Evolutionary conservation across 92 coral and sea anemone genomes (phyloP).

Genomic region (Palythoa grandis): DNA sequence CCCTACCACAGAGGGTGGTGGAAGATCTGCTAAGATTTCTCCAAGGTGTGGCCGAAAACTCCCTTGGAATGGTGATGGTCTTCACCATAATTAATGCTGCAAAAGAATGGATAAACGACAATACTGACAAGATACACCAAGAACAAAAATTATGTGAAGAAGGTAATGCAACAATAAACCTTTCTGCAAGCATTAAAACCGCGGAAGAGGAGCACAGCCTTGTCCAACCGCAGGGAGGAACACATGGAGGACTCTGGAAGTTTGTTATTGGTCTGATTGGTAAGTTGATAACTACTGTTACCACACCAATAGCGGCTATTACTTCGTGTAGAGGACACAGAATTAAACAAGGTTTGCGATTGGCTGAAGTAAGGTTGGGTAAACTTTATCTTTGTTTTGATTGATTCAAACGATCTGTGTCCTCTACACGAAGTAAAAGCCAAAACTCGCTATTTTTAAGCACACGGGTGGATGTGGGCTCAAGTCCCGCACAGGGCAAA

Average conservation of each 20-base stretch:
- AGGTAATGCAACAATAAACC: neutral
- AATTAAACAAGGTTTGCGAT: too few relatives aligned
- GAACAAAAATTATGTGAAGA: constrained; percentile 31
- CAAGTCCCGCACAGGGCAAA: too few relatives aligned
- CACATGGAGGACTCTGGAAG: constrained; percentile 67
- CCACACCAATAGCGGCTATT: too few relatives aligned
- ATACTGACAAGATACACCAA: constrained; percentile 22
- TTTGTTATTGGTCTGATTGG: constrained; percentile 88
- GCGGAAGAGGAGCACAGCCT: constrained; percentile 15
- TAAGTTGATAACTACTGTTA: neutral
- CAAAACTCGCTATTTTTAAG: too few relatives aligned
- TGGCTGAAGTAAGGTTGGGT: too few relatives aligned
- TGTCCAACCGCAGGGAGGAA: constrained; percentile 41
- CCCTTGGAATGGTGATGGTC: constrained; percentile 82
- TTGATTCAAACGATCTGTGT: too few relatives aligned
- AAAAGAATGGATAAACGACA: constrained; percentile 70
- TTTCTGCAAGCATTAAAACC: neutral
- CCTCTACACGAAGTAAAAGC: too few relatives aligned
- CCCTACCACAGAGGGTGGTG: constrained; percentile 57
- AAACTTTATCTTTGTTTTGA: too few relatives aligned
- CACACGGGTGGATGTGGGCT: too few relatives aligned
- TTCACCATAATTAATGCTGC: constrained; percentile 72
- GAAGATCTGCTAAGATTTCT: constrained; percentile 59
- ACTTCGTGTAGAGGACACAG: too few relatives aligned
- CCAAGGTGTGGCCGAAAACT: constrained; percentile 52